These are phyloP conservation scores for Tigriopus japonicus DNA, from an alignment of 1,140 invertebrate genomes.

Conservation along the genomic window DNA sequence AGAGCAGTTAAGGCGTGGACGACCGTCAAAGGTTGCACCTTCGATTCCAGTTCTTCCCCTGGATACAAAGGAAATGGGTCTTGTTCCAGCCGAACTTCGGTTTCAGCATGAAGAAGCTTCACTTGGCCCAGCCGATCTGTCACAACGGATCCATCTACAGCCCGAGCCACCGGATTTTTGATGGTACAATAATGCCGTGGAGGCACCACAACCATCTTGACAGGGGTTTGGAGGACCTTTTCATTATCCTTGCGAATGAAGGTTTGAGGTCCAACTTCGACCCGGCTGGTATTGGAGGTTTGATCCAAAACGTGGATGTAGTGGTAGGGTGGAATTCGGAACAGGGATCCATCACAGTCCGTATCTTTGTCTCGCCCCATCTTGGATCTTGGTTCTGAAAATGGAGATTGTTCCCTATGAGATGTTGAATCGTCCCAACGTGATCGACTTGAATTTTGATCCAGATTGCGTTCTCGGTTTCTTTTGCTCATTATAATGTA, in stretches of 20 bases:
- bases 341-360: conserved; percentile 21
- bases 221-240: conserved; percentile 20
- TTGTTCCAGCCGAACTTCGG: conserved; percentile 31
- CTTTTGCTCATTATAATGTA: too few relatives aligned
- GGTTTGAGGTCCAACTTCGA: conserved; percentile 32
- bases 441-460: too few relatives aligned
- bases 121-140: conserved; percentile 27
- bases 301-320: conserved; percentile 35
- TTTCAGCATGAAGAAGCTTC: conserved; percentile 29
- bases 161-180: conserved; percentile 28
- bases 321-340: conserved; percentile 30
- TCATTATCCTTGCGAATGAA: conserved; percentile 34
- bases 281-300: conserved; percentile 31
- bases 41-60: conserved; percentile 27
- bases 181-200: conserved; percentile 33
- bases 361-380: background rate
- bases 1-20: conserved; percentile 29
- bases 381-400: background rate
- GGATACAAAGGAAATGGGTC: conserved; percentile 36
- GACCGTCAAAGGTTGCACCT: conserved; percentile 27
- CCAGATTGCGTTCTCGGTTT: too few relatives aligned
- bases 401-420: too few relatives aligned
- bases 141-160: conserved; percentile 24
- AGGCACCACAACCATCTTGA: conserved; percentile 31
- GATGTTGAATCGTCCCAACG: too few relatives aligned